Conservation (phyloP, 2,797 vertebrate genomes). For the Prunella strophiata region DNA sequence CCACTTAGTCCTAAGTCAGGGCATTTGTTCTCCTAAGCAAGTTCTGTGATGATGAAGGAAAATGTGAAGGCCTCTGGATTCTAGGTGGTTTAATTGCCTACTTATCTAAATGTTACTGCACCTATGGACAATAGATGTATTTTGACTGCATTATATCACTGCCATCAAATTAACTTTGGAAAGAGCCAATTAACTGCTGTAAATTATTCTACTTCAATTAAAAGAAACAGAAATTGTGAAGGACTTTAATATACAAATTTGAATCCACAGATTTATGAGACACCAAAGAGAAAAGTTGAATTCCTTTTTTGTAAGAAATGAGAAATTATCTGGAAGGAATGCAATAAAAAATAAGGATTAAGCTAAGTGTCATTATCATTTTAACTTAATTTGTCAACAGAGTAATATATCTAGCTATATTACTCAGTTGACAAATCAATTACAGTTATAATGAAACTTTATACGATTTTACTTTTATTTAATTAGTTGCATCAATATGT, state of each 20-base stretch:
- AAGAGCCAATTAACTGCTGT: constrained; percentile 74
- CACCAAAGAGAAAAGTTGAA: constrained; percentile 46
- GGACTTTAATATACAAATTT: constrained; percentile 64
- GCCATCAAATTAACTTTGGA: constrained; percentile 75
- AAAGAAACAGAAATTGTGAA: constrained; percentile 70
- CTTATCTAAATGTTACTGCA: constrained; percentile 62
- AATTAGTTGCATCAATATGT: constrained; percentile 73
- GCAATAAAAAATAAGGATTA: constrained; percentile 69
- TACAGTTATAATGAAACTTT: constrained; percentile 76
- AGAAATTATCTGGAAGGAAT: constrained; percentile 73
- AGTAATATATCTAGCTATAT: constrained; percentile 70
- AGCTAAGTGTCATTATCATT: constrained; percentile 66
- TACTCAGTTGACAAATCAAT: constrained; percentile 74
- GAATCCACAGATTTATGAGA: constrained; percentile 54
- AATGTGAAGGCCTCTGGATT: not conserved
- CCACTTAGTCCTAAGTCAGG: not conserved
- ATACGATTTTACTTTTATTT: constrained; percentile 75
- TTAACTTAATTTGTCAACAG: constrained; percentile 77
- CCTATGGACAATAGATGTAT: constrained; percentile 29
- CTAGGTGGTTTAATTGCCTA: constrained; percentile 49
- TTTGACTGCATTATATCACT: constrained; percentile 62
- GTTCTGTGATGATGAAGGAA: not conserved
- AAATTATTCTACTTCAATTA: constrained; percentile 78
- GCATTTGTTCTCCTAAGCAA: not conserved
- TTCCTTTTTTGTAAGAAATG: constrained; percentile 50